phyloP scores from a whole-genome alignment of 2,888 invertebrate genomes.

The Cheilosia pagana region DNA sequence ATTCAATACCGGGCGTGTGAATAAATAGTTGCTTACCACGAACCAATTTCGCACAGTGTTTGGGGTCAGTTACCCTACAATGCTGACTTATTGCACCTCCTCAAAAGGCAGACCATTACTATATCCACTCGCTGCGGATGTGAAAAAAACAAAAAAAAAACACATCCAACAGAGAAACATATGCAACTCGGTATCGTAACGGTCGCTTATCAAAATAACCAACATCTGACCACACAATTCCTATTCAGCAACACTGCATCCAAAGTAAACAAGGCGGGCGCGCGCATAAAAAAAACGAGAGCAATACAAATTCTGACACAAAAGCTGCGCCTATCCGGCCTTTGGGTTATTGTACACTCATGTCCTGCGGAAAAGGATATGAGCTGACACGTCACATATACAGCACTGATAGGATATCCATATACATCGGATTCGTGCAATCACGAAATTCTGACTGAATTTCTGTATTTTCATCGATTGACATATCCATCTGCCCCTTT shows the following conservation, averaged over 20 bases:
- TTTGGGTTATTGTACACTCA: constrained; percentile 17
- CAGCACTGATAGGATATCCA: constrained; percentile 13
- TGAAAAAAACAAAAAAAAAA: too few relatives aligned
- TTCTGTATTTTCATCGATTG: constrained; percentile 4
- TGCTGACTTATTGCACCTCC: too few relatives aligned
- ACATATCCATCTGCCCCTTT: neutral
- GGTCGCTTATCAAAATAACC: neutral
- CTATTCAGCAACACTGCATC: neutral
- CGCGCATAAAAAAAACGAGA: neutral
- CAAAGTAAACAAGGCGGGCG: neutral
- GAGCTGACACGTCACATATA: constrained; percentile 35
- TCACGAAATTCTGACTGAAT: constrained; percentile 20
- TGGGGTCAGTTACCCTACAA: too few relatives aligned
- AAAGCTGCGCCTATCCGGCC: constrained; percentile 19
- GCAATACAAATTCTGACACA: constrained; percentile 7
- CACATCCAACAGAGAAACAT: too few relatives aligned
- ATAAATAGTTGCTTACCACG: too few relatives aligned
- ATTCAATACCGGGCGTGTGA: too few relatives aligned
- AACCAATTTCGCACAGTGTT: too few relatives aligned
- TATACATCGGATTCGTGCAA: constrained; percentile 7
- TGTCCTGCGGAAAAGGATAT: constrained; percentile 46
- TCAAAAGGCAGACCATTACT: too few relatives aligned
- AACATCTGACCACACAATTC: neutral
- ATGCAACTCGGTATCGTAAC: neutral
- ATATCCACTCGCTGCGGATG: too few relatives aligned